Conservation (phyloP, 2,888 invertebrate genomes). For the Cataglyphis cursor region DNA sequence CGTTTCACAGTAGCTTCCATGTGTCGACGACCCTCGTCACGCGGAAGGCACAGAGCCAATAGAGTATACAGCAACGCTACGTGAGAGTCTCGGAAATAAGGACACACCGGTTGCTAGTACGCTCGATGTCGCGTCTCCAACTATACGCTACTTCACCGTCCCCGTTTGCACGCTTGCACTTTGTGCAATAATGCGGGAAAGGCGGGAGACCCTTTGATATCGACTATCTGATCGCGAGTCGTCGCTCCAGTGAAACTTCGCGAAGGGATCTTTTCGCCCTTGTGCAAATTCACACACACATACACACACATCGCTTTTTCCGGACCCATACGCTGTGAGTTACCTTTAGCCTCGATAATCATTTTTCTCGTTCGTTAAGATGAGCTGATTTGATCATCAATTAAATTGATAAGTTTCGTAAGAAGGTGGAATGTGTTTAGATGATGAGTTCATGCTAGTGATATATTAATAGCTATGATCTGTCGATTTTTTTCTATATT, state of each 20-base stretch:
- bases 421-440: background rate
- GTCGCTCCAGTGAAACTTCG: conserved; percentile 42
- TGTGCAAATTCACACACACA: background rate
- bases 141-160: conserved; percentile 50
- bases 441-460: background rate
- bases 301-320: background rate
- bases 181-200: conserved; percentile 60
- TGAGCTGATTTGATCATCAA: conserved; percentile 25
- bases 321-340: background rate
- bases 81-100: conserved; percentile 55
- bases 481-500: conserved; percentile 11
- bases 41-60: conserved; percentile 53
- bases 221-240: conserved; percentile 57
- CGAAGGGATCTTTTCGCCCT: conserved; percentile 32
- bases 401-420: conserved; percentile 24
- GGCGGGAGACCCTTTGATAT: conserved; percentile 58
- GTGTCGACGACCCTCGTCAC: conserved; percentile 55
- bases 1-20: conserved; percentile 39
- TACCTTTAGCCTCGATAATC: conserved; percentile 2
- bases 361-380: conserved; percentile 19
- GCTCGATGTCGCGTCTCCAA: conserved; percentile 52
- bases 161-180: conserved; percentile 54
- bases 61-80: conserved; percentile 41
- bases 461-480: conserved; percentile 27
- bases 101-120: conserved; percentile 54